Evolutionary conservation across 2,797 vertebrate genomes (phyloP), one percentile per base, ranked within the genome.

Genomic region (Scomberomorus guttatus): DNA sequence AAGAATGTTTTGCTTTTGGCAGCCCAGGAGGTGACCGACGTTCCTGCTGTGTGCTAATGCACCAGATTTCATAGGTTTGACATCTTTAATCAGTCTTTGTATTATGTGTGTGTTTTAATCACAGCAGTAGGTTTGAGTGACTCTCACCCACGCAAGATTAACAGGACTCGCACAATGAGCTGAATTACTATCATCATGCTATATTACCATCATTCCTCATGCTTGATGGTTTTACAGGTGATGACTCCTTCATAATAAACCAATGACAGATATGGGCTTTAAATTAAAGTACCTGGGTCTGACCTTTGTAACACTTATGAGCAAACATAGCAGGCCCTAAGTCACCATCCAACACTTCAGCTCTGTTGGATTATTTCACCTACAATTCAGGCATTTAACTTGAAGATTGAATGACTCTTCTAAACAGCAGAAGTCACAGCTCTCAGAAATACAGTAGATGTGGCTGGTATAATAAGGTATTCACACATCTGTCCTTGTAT

Each of bases 191-290:
- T 78, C 58, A 75, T 73, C n/a, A 63, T 50, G 57, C 20, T 48
- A 6, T 80, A 79, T 82, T 57, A 80, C 68, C 25, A 7, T 67
- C 71, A 79, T 82, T 70, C 6, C 24, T 82, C 57, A 80, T 61
- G 61, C 24, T 32, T 80, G 59, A 66, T 59, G 71, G 63, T 25
- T 65, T 25, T 39, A 34, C 77, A 61, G 25, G 34, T 79, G 64
- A 79, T 3, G 17, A 62, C 69, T 59, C 25, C 66, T 42, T 72
- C 15, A 48, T 83, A 77, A 79, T 72, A 57, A 81, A 72, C 42
- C 18, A 17, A 51, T 78, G 77, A 76, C 22, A 63, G 39, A 71
- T 59, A 56, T 42, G 25, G 27, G 34, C 72, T 62, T 55, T 4
- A 57, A 20, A 55, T 32, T 15, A 24, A 42, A 50, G 39, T 25